Conservation (phyloP, 2,113 vertebrate genomes). For the Balaeniceps rex region DNA sequence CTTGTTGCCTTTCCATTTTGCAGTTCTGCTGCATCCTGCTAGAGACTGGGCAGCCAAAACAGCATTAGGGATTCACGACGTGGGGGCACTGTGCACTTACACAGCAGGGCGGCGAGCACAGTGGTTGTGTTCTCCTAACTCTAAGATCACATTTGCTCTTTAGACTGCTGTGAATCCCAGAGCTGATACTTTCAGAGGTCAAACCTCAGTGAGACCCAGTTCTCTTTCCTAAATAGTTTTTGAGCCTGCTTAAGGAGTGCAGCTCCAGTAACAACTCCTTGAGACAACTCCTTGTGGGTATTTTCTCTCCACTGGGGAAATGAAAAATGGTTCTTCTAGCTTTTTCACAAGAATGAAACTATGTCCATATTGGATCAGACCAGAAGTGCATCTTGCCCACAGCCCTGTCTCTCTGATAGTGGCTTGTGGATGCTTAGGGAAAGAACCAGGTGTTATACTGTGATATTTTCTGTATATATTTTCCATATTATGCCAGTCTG, state of each 20-base stretch:
- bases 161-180: background rate
- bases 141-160: background rate
- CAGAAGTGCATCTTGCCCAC: background rate
- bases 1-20: background rate
- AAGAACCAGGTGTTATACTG: background rate
- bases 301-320: background rate
- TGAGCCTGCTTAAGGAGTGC: background rate
- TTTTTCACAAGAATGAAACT: background rate
- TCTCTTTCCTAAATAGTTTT: background rate
- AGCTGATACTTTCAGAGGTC: background rate
- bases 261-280: background rate
- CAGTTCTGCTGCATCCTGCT: background rate
- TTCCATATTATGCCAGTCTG: background rate
- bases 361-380: background rate
- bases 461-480: background rate
- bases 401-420: background rate
- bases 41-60: background rate
- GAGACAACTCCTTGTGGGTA: background rate
- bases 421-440: background rate
- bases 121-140: background rate
- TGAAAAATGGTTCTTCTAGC: background rate
- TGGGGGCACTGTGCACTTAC: background rate
- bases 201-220: background rate
- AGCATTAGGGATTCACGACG: rapidly evolving
- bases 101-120: background rate